Evolutionary conservation across 2,888 invertebrate species (phyloP), one percentile per base, ranked within the genome.

Genomic region (Amorpha juglandis): DNA sequence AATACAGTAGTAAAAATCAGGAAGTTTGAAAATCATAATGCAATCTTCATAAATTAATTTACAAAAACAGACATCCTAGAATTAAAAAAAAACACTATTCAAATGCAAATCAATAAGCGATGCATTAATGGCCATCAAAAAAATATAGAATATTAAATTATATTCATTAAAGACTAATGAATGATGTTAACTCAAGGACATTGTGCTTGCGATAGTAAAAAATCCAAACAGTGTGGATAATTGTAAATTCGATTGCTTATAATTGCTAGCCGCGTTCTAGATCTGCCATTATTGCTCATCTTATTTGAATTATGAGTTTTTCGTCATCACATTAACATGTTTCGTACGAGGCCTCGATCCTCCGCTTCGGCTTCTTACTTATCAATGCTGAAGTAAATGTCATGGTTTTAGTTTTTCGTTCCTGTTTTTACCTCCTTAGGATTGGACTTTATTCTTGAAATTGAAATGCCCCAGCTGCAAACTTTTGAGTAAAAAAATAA

Each of bases 51-150:
- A 12, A 52, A 58, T 19, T 0, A 52, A 14, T n/a, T 12, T 42
- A 9, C 19, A 58, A 58, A 58, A 58, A 42, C 19, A 42, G 11
- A 2, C 16, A 6, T 35, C 35, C n/a, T 19, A 33, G 33, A 14
- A n/a, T 33, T 12, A 52, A 33, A 14, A 42, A 58, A 58, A 19
- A 58, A 58, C 19, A 19, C 6, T 19, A 58, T 19, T 42, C 55
- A 55, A 55, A 55, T 55, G 11, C 38, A 55, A 58, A 58, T 58
- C 19, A 42, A 58, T 58, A 21, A 58, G 19, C 42, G 19, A 42
- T 42, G 19, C 19, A 58, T 19, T 58, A 58, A 53, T 53, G n/a
- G 19, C 12, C 42, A 58, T 19, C 19, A 52, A 52, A 16, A 16
- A 38, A n/a, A 16, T 6, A 35, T n/a, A n/a, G 38, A 35, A 55